Base-by-base conservation (phyloP, 2,113 vertebrate species). In the Chaetops frenatus region DNA sequence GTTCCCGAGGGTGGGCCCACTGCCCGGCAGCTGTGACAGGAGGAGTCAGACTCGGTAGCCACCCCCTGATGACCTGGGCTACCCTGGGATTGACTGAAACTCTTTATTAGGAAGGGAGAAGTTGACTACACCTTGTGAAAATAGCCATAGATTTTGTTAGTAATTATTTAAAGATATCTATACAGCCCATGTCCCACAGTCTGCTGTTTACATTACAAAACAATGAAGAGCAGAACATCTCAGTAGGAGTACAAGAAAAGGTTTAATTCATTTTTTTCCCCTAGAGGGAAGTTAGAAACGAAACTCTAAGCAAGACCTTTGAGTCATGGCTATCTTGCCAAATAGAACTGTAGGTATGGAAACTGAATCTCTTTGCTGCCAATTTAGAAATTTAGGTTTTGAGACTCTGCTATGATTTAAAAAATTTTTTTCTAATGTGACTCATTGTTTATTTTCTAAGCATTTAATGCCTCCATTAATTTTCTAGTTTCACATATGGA, bases 11-110 rank as follows among this genome's bases (percentile, higher is more conserved):
- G 58, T 58, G 72, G 87, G 87, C 91, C 50, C 5, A 10, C 38
- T 80, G 93, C 87, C 94, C 96, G 84, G 87, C 96, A 95, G 87
- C 94, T 95, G 95, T 50, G 78, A 82, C 81, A 90, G 35, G 50
- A 71, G 57, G 5, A 91, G 66, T 45, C 78, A 93, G 58, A 79
- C 78, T 87, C 84, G 16, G 91, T 91, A 96, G 95, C 91, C 81
- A 86, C 58, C 66, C n/a, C 69, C 61, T 47, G 35, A 61, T 92
- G 91, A 92, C 87, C 93, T 65, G 45, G 73, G 42, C 91, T 96
- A 91, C 87, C 62, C 77, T 51, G 86, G 77, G 36, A 84, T 44
- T 73, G 56, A 92, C 64, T 56, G 56, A 86, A 64, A 50, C 5
- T 31, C 58, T 72, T 74, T 38, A 54, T 4, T 48, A 58, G 62